Conservation (phyloP, 2,797 vertebrate genomes). For the Gymnothorax javanicus region DNA sequence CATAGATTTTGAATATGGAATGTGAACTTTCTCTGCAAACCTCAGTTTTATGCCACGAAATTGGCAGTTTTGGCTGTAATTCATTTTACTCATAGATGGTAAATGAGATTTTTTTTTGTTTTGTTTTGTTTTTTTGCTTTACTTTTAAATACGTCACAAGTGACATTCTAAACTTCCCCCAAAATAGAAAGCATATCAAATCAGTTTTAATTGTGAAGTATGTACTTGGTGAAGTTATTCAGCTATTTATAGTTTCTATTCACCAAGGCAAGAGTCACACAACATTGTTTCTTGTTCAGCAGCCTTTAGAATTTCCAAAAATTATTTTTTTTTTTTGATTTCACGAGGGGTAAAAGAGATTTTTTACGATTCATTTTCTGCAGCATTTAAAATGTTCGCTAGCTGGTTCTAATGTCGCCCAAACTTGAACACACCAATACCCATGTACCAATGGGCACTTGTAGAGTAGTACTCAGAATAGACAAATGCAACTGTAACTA, state of each 20-base stretch:
- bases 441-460: conserved; percentile 1
- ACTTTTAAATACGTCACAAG: neutral
- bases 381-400: neutral
- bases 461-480: conserved; percentile 4
- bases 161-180: neutral
- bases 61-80: neutral
- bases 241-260: neutral
- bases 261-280: neutral
- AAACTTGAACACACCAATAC: neutral
- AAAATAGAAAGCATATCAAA: neutral
- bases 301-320: neutral
- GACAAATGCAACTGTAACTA: neutral
- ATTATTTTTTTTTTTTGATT: neutral
- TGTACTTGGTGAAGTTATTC: neutral
- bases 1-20: neutral
- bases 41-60: neutral
- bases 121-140: neutral
- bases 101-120: neutral
- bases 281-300: neutral
- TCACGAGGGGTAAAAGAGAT: neutral
- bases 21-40: neutral
- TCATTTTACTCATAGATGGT: neutral
- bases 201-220: neutral
- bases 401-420: neutral
- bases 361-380: neutral